Evolutionary conservation across 2,888 invertebrate species (phyloP), one percentile per base, ranked within the genome.

Genomic region (Onthophagus sagittarius): DNA sequence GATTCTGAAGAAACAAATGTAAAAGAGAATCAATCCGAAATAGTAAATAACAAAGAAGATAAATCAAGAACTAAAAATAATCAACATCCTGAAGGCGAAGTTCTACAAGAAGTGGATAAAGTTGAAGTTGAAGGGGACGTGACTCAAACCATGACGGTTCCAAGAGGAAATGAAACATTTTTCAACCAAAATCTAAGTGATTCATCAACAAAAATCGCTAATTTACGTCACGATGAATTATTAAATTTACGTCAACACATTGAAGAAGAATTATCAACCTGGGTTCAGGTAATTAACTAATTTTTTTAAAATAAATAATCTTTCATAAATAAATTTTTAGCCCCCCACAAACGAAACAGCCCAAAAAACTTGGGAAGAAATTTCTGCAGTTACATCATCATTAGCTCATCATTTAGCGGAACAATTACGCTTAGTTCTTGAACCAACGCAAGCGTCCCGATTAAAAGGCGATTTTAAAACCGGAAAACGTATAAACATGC

Each of bases 401-500:
- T 83, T 96, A 75, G 93, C 97, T 0, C 91, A 94, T 72, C 94
- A 96, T 78, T 88, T 99, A 53, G 96, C 97, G 78, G 99, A 99
- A 84, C 94, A 98, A 79, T 87, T 99, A 75, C 88, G 99, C 67
- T 89, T 99, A 0, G 95, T 99, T 65, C 86, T 99, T 62, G 99
- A 99, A 84, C 99, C 99, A 0, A 97, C 98, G 0, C 94, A 95
- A 80, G 94, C 97, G 0, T 94, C 97, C 0, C 90, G 97, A 76
- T 87, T 97, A 39, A 95, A 91, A 86, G 99, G 99, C 15, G 99
- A 99, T 85, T 99, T 95, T 85, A 90, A 98, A 71, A 98, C 97
- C 0, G 99, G 99, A 0, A 94, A 97, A 75, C 90, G 99, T 5
- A 94, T 99, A 71, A 99, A 99, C 86, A 99, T 99, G 99, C 91